A percentile compares a stretch with the other conserved stretches of the same genome.
Conservation (phyloP, 2,113 vertebrate species). For the Fukomys damarensis region DNA sequence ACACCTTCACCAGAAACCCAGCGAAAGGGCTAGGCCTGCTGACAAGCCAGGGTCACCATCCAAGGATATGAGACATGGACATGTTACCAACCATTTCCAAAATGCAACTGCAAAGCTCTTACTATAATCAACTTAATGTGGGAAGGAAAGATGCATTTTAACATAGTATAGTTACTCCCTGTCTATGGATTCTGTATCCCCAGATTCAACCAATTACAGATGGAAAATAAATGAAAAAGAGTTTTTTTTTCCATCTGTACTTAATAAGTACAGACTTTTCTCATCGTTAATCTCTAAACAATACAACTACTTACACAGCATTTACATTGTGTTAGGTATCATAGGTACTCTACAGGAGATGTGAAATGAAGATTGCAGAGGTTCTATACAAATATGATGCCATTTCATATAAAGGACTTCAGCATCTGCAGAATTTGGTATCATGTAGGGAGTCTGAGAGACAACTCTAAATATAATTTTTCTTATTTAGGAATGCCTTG, state of each 20-base stretch:
- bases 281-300: too few species aligned
- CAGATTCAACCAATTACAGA: neutral
- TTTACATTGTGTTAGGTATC: neutral
- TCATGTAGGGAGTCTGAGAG: neutral
- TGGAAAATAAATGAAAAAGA: neutral
- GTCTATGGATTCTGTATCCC: neutral
- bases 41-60: neutral
- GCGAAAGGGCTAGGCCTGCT: too few species aligned
- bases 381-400: neutral
- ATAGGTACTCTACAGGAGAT: neutral
- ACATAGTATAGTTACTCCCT: neutral
- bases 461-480: neutral
- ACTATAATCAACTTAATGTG: neutral
- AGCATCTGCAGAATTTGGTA: neutral
- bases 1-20: neutral
- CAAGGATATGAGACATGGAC: neutral
- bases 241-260: neutral
- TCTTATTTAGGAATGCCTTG: neutral
- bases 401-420: neutral
- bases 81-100: neutral
- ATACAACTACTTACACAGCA: neutral
- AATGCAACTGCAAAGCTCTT: neutral
- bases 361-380: neutral
- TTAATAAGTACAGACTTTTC: neutral
- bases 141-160: neutral